Evolutionary conservation across 2,888 invertebrate species (phyloP), one percentile per base, ranked within the genome.

Genomic region (Drosophila pegasa): DNA sequence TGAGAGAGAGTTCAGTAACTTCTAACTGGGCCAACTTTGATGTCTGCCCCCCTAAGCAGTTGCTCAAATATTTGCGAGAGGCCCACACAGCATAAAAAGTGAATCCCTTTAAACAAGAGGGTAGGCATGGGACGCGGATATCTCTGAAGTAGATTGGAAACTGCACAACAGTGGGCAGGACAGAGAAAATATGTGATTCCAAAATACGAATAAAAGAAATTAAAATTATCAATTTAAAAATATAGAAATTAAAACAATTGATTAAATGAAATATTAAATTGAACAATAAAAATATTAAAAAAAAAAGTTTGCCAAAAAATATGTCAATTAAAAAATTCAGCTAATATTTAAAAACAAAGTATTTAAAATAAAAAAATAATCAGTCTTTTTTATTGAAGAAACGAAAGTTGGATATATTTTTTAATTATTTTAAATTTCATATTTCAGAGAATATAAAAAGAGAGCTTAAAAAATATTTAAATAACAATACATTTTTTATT

Each of bases 1-100:
- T 78, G 71, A 79, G 75, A 79, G 75, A 22, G 52, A 18, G 52
- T 66, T 69, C 35, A 45, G 64, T 41, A 60, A 61, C 33, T 59
- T 54, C 62, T 55, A 62, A 75, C 56, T 58, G 76, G 65, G 54
- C 48, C 59, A 59, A 43, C 77, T 72, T 69, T 77, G 73, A 69
- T 73, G 55, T 43, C 47, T 37, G 61, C 31, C 52, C 41, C 41
- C 47, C 45, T 68, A 80, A 87, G 87, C 68, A 80, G 69, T 87
- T 78, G 62, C 52, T 71, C 87, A 83, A 83, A 83, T 83, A 83
- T 87, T 87, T 84, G 81, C 68, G 33, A 35, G 71, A 35, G 71
- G 48, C 62, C 75, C 76, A 43, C 35, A 71, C 43, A 16, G 25
- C 43, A 52, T 43, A 65, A 65, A 63, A 47, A 25, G 33, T 9